Evolutionary conservation across 1,140 invertebrate species (phyloP).

Genomic region (Drosophila eugracilis): DNA sequence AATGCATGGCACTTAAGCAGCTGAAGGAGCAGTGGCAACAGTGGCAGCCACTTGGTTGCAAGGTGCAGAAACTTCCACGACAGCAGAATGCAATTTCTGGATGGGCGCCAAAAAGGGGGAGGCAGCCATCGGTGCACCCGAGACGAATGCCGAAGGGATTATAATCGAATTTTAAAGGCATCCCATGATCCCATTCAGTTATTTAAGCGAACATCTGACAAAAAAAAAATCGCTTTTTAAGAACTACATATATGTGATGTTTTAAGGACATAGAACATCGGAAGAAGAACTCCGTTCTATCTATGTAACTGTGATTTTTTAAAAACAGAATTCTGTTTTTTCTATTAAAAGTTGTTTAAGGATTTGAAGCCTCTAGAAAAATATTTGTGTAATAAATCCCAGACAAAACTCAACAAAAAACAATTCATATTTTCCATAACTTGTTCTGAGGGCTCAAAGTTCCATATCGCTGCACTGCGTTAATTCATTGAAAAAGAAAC

Average conservation of each 20-base stretch:
- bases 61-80: constrained; percentile 71
- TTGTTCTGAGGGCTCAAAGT: not conserved
- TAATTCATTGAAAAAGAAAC: constrained; percentile 46
- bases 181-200: not conserved
- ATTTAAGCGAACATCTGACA: not conserved
- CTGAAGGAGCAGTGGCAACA: constrained; percentile 45
- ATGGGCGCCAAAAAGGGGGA: constrained; percentile 1
- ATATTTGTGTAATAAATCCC: constrained; percentile 59
- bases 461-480: not conserved
- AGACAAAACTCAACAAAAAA: constrained; percentile 7
- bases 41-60: constrained; percentile 62
- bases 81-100: constrained; percentile 73
- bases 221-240: too few relatives aligned
- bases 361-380: too few relatives aligned
- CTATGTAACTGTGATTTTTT: too few relatives aligned
- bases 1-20: constrained; percentile 80
- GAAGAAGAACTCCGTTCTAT: too few relatives aligned
- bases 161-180: constrained; percentile 4
- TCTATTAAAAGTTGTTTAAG: too few relatives aligned
- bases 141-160: constrained; percentile 1
- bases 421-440: constrained; percentile 31
- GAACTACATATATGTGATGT: too few relatives aligned
- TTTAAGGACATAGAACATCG: too few relatives aligned
- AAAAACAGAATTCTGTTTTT: too few relatives aligned
- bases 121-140: not conserved